phyloP scores from a whole-genome alignment of 2,113 vertebrate genomes.

The Bujurquina vittata region DNA sequence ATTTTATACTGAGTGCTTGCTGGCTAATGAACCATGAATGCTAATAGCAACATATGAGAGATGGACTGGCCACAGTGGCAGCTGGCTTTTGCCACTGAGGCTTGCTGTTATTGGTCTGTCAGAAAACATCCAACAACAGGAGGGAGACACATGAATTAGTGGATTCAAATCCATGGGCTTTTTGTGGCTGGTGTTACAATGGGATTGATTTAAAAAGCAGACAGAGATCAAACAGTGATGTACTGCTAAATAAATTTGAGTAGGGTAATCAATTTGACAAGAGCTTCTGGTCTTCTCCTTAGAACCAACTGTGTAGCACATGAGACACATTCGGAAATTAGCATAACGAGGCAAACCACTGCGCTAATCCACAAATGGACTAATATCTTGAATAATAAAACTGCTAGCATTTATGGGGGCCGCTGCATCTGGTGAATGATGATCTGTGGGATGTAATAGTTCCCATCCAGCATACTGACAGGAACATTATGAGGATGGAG shows the following conservation, averaged over 20 bases:
- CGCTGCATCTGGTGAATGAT: conserved; percentile 50
- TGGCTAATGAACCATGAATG: conserved; percentile 72
- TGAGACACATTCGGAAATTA: conserved; percentile 44
- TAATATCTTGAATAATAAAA: conserved; percentile 57
- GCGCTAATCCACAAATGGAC: conserved; percentile 43
- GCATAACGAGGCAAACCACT: conserved; percentile 43
- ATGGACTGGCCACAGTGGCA: conserved; percentile 57
- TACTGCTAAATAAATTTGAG: conserved; percentile 19
- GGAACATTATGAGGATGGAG: conserved; percentile 71
- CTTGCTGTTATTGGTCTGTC: conserved; percentile 51
- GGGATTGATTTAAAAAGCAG: not conserved
- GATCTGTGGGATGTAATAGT: conserved; percentile 62
- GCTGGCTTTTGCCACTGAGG: conserved; percentile 31
- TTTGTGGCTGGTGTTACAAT: not conserved
- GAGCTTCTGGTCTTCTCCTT: not conserved
- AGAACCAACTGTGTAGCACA: conserved; percentile 13
- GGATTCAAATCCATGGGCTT: not conserved
- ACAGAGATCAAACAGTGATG: conserved; percentile 9
- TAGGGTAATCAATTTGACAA: conserved; percentile 12
- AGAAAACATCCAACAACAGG: conserved; percentile 31
- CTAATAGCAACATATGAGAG: conserved; percentile 56
- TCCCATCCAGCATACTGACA: conserved; percentile 66
- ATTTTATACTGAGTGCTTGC: conserved; percentile 58
- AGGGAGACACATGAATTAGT: conserved; percentile 13
- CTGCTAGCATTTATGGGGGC: conserved; percentile 38